These are phyloP conservation scores for Laterallus jamaicensis DNA, from an alignment of 2,113 vertebrate species.

Conservation along the genomic window DNA sequence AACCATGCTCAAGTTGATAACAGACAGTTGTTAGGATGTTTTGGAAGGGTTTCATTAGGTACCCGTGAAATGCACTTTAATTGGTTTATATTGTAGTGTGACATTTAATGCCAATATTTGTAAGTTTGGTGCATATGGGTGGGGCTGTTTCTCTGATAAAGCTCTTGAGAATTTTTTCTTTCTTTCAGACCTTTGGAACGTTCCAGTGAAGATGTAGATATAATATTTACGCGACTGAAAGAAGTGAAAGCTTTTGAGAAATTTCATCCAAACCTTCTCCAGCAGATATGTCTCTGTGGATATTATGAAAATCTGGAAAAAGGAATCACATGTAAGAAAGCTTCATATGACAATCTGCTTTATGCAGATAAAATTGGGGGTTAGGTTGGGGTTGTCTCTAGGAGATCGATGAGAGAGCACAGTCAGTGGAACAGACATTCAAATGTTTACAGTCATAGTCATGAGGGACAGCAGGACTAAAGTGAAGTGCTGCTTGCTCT, in stretches of 20 bases:
- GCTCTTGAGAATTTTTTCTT: conserved; percentile 12
- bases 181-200: conserved; percentile 88
- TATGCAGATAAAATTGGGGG: neutral
- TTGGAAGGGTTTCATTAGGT: neutral
- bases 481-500: conserved; percentile 18
- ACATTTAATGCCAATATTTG: neutral
- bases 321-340: conserved; percentile 91
- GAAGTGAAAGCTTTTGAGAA: conserved; percentile 94
- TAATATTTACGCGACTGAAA: conserved; percentile 91
- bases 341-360: neutral
- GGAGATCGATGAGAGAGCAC: neutral
- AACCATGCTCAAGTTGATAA: neutral
- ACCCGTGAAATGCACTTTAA: neutral
- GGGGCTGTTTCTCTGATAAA: neutral
- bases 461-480: neutral
- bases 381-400: neutral
- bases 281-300: conserved; percentile 94
- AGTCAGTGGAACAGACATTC: neutral
- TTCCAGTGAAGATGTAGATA: conserved; percentile 94
- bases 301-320: conserved; percentile 96
- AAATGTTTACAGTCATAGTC: neutral
- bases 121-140: neutral
- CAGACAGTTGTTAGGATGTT: neutral
- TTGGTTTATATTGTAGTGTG: neutral
- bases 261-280: conserved; percentile 91